A percentile compares a stretch with the other conserved stretches of the same genome.
Evolutionary conservation across 1,140 invertebrate species (phyloP).

Genomic region (Cataglyphis hispanica): DNA sequence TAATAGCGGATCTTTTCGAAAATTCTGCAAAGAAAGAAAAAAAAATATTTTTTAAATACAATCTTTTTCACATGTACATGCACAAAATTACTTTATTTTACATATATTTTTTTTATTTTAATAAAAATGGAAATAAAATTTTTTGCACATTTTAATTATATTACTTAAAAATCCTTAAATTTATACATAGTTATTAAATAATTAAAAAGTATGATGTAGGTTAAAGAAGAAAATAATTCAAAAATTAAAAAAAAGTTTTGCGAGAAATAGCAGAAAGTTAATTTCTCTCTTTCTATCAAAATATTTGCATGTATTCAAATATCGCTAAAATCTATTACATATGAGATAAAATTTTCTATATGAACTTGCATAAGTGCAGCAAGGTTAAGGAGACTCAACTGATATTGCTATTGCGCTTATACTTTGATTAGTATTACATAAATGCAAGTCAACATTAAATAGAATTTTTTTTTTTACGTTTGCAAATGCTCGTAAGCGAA

Average conservation of each 20-base stretch:
- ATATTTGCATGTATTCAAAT: background rate
- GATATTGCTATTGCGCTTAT: conserved; percentile 50
- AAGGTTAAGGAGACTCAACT: conserved; percentile 75
- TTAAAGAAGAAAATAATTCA: background rate
- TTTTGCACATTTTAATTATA: background rate
- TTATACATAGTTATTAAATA: background rate
- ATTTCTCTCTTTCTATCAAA: background rate
- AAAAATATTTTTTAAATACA: background rate
- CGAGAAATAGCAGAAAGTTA: background rate
- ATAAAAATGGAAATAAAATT: background rate
- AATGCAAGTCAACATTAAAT: background rate
- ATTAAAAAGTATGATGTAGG: conserved; percentile 14
- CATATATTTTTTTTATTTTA: background rate
- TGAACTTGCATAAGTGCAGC: conserved; percentile 64
- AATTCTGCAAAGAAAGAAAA: conserved; percentile 88
- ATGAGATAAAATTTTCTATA: conserved; percentile 37
- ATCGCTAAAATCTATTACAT: conserved; percentile 32
- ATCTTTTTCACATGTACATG: background rate
- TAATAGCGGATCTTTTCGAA: conserved; percentile 94
- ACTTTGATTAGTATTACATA: conserved; percentile 1
- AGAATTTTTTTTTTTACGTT: conserved; percentile 63
- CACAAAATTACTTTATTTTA: background rate
- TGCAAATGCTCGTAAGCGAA: background rate
- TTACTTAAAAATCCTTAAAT: background rate
- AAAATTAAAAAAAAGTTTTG: background rate